Base-by-base conservation (phyloP, 2,888 invertebrate species). In the Platynereis dumerilii region DNA sequence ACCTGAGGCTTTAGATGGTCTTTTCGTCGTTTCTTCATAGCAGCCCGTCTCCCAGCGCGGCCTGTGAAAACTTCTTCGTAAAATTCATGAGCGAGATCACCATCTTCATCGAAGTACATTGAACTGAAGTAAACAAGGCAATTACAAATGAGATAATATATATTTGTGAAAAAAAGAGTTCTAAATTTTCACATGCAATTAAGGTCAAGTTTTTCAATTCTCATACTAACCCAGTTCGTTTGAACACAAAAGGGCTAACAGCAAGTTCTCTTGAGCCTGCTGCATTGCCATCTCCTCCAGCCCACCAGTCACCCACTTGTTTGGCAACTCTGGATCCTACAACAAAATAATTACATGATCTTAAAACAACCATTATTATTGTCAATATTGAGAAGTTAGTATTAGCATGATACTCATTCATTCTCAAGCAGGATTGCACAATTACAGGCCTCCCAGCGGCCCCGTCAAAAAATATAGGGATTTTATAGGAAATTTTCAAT, bases 81-180 rank as follows among this genome's bases (percentile, higher is more conserved):
- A 72, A 87, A 87, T 75, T 87, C 87, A 77, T 87, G 86, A 2
- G 87, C 87, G 27, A 87, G 72, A 73, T 87, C 87, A 34, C 87
- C 87, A 78, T 87, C 87, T 72, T 87, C 86, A 78, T 87, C 87
- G 75, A 87, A 83, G 72, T 79, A 87, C 85, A 86, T 85, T 1
- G 86, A 86, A 48, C 87, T 87, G 58, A 15, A 57, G 59, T 7
- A 34, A 34, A 34, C 12, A 7, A 34, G 12, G 34, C 34, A 34
- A 5, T 34, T 34, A 12, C 12, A n/a, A n/a, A n/a, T n/a, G n/a
- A n/a, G n/a, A n/a, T n/a, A n/a, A n/a, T n/a, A n/a, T n/a, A n/a
- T n/a, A n/a, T n/a, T n/a, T n/a, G n/a, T n/a, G n/a, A n/a, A n/a
- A n/a, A n/a, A n/a, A n/a, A n/a, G n/a, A n/a, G n/a, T n/a, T n/a